Evolutionary conservation across 2,113 vertebrate genomes (phyloP).

Genomic region (Apaloderma vittatum): DNA sequence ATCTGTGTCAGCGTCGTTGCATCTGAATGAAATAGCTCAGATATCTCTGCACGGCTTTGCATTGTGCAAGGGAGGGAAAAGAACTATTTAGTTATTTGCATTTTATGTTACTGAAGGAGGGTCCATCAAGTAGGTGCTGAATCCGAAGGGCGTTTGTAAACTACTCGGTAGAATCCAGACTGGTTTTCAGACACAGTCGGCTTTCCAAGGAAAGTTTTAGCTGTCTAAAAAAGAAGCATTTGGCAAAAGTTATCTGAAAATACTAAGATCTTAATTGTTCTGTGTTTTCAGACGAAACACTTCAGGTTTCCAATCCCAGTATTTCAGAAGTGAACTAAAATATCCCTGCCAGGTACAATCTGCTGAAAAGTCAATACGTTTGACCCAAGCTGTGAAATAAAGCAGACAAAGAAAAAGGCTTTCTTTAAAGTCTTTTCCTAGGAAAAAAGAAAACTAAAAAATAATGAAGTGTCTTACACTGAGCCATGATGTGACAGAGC

Average conservation of each 20-base stretch:
- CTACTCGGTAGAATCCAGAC: not conserved
- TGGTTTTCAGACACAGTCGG: accelerated
- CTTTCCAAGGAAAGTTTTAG: not conserved
- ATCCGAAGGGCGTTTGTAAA: not conserved
- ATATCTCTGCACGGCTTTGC: not conserved
- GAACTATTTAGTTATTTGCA: not conserved
- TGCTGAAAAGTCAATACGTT: not conserved
- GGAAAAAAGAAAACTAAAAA: accelerated
- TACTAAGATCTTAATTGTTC: not conserved
- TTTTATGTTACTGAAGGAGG: not conserved
- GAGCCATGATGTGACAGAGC: not conserved
- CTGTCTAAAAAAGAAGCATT: not conserved
- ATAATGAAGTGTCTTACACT: not conserved
- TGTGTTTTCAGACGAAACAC: not conserved
- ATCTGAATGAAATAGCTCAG: not conserved
- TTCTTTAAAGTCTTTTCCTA: not conserved
- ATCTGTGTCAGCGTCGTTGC: not conserved
- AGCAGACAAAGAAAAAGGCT: not conserved
- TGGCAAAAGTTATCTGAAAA: not conserved
- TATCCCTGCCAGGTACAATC: not conserved
- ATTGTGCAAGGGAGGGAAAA: not conserved
- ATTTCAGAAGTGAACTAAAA: not conserved
- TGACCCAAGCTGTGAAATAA: not conserved
- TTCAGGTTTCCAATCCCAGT: not conserved
- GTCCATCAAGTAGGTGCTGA: not conserved